Conservation (phyloP, 2,113 vertebrate species). For the Cavia aperea region DNA sequence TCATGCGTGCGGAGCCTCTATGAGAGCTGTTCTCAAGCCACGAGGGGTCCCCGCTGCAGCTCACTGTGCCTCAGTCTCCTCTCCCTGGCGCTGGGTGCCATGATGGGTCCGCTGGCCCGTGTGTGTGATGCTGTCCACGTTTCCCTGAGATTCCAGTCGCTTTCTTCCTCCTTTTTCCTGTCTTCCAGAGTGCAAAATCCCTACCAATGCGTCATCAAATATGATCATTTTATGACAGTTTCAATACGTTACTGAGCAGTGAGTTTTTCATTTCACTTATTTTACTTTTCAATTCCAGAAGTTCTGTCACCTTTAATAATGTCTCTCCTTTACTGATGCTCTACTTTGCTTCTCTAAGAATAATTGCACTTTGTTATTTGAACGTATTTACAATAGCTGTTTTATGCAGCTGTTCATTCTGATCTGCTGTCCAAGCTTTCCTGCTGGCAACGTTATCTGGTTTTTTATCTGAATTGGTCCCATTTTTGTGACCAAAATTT, state of each 20-base stretch:
- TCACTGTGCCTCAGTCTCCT: neutral
- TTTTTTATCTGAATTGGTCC: neutral
- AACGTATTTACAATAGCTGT: neutral
- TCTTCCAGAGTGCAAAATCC: neutral
- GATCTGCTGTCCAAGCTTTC: neutral
- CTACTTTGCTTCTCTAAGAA: neutral
- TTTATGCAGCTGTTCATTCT: neutral
- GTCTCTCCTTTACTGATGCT: neutral
- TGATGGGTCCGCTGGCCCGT: rapidly evolving
- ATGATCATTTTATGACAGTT: neutral
- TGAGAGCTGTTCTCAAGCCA: too few species aligned
- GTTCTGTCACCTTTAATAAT: neutral
- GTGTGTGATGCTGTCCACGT: neutral
- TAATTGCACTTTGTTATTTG: neutral
- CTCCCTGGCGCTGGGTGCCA: neutral
- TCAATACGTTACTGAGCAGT: neutral
- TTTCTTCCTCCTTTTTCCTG: neutral
- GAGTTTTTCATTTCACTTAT: neutral
- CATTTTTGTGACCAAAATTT: neutral
- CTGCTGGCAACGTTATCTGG: neutral
- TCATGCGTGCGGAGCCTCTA: neutral
- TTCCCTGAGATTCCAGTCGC: neutral
- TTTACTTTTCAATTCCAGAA: neutral
- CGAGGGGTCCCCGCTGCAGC: too few species aligned
- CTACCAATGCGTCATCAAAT: neutral